Evolutionary conservation across 2,888 invertebrate genomes (phyloP), one percentile per base, ranked within the genome.

Genomic region (Dascillus cervinus): DNA sequence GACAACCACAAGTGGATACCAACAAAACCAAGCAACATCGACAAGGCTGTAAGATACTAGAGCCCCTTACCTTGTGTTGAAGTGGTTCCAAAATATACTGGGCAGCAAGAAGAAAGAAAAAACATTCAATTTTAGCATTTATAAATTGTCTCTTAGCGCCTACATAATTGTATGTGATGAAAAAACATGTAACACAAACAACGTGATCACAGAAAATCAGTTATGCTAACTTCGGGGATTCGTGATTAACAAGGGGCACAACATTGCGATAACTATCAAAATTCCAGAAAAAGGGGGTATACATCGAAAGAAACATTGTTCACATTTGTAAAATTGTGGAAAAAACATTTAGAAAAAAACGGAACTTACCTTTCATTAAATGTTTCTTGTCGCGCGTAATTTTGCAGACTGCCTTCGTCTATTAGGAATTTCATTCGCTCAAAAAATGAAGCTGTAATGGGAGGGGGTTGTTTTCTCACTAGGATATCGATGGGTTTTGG

Each of bases 71-170:
- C 92, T 91, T 79, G 89, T 85, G 71, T 91, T 91, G 87, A 92
- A 91, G 86, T 91, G 88, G 80, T 89, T 91, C 92, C 91, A 91
- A 84, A 91, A 91, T 78, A 90, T 85, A 88, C 91, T 92, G 86
- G 75, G 82, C 82, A 82, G 82, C 82, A 79, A 74, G 77, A 62
- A 62, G 54, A 54, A 60, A 54, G 54, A 34, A 41, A 46, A 42
- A 39, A 28, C 32, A n/a, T n/a, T n/a, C 22, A 22, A 22, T 6
- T 10, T 9, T 22, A 12, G 12, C 8, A 12, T 11, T 11, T 22
- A 20, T 9, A 9, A 3, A 20, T 20, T 20, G 21, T 20, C 10
- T 20, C 10, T 20, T 20, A 20, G 10, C 8, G 23, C 11, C 4
- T 11, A 3, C 3, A 11, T 23, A 10, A 3, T 3, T 8, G 12